A percentile compares a stretch with the other conserved stretches of the same genome.
phyloP scores from a whole-genome alignment of 2,113 vertebrate species.

The Dipodomys merriami region DNA sequence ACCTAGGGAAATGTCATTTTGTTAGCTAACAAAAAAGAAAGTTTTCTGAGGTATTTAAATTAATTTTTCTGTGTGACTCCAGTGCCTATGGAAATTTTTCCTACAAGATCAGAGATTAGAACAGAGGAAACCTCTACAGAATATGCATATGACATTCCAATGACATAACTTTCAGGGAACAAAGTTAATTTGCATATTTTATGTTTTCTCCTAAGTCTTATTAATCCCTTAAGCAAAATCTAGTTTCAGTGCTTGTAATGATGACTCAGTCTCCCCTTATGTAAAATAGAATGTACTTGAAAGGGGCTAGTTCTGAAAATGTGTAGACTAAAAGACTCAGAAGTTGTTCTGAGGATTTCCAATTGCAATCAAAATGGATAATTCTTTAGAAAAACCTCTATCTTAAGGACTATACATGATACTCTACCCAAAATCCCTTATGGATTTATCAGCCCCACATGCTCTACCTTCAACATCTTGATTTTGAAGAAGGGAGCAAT shows the following conservation, averaged over 20 bases:
- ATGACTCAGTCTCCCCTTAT: not conserved
- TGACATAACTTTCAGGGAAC: not conserved
- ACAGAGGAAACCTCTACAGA: not conserved
- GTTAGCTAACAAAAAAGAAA: conserved; percentile 33
- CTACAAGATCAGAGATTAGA: not conserved
- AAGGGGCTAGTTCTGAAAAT: not conserved
- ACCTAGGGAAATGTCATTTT: conserved; percentile 38
- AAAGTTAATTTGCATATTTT: conserved; percentile 14
- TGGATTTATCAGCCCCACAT: not conserved
- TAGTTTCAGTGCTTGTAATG: not conserved
- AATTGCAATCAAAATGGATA: not conserved
- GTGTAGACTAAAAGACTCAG: not conserved
- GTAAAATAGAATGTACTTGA: not conserved
- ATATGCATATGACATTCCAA: not conserved
- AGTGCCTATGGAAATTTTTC: not conserved
- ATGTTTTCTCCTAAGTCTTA: not conserved
- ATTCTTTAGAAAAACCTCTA: not conserved
- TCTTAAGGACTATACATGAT: not conserved
- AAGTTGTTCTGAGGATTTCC: not conserved
- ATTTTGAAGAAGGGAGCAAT: not conserved
- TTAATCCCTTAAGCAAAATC: not conserved
- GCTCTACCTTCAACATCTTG: not conserved
- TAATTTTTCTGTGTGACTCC: conserved; percentile 20
- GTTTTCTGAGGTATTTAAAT: conserved; percentile 43
- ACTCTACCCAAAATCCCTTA: not conserved